Evolutionary conservation across 2,113 vertebrate genomes (phyloP), one percentile per base, ranked within the genome.

Genomic region (Megaptera novaeangliae): DNA sequence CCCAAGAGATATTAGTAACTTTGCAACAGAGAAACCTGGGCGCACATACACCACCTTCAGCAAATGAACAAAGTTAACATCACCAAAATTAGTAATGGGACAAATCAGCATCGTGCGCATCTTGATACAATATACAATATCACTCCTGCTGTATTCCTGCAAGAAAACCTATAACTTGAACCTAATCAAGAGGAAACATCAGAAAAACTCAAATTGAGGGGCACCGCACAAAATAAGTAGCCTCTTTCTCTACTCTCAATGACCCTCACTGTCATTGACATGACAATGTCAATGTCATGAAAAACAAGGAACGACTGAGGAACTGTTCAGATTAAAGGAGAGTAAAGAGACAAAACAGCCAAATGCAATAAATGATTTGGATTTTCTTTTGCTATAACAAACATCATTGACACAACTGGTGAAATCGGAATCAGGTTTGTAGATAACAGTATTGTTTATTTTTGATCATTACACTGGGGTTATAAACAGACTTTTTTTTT

Each of bases 1-100:
- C 46, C 59, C 31, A 74, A 92, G 63, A 68, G 81, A 88, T 57
- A 91, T 96, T 88, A 96, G 52, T 61, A 88, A 71, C 68, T 94
- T 83, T 83, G 39, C 66, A 95, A 86, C 13, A 75, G 25, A 84
- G 34, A 78, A 82, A 69, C 29, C 27, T 55, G 41, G 64, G 64
- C 46, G 68, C 11, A 52, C 55, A 84, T 21, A 52, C 3, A 61
- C 7, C 31, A 17, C 18, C 27, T 34, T 71, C 31, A 44, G 31
- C 36, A 90, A 90, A 34, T 17, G 9, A 77, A 41, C 82, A 68
- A 94, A 93, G 81, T 44, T 80, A 74, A 0, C 8, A 61, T 68
- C 23, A 77, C 9, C 41, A 27, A 88, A 82, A 78, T 90, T 39
- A 86, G 17, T 46, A 71, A 83, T 14, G 21, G 29, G 23, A 72